Evolutionary conservation across 2,888 invertebrate genomes (phyloP).

Genomic region (Conistra vaccinii): DNA sequence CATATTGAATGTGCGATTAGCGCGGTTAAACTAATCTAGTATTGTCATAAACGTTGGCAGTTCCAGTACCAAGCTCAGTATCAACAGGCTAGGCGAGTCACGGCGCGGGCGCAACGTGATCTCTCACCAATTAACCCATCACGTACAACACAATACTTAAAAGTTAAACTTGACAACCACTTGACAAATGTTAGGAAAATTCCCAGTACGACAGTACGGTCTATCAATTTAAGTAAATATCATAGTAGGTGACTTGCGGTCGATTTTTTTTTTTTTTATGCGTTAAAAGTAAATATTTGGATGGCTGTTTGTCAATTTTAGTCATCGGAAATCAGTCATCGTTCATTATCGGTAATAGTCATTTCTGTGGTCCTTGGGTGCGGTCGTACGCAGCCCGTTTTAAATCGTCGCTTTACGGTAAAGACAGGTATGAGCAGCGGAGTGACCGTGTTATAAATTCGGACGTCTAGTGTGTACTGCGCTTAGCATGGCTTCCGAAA

Average conservation of each 20-base stretch:
- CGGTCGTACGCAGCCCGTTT: conserved; percentile 75
- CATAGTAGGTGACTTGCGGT: conserved; percentile 73
- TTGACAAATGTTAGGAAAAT: conserved; percentile 70
- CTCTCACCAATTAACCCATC: conserved; percentile 76
- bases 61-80: conserved; percentile 61
- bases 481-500: conserved; percentile 86
- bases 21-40: conserved; percentile 71
- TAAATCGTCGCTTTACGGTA: conserved; percentile 54
- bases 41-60: conserved; percentile 68
- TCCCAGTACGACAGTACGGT: conserved; percentile 60
- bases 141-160: conserved; percentile 75
- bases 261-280: conserved; percentile 73
- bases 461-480: conserved; percentile 74
- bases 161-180: conserved; percentile 67
- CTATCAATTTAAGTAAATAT: conserved; percentile 68
- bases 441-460: conserved; percentile 77
- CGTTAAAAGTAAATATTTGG: conserved; percentile 81
- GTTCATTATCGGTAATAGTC: conserved; percentile 81
- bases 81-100: conserved; percentile 66
- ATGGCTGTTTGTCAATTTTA: conserved; percentile 83
- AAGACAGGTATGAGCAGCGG: conserved; percentile 83
- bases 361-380: conserved; percentile 76
- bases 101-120: conserved; percentile 74
- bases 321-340: conserved; percentile 83
- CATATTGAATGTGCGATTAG: conserved; percentile 73